Evolutionary conservation across 2,888 invertebrate genomes (phyloP).

Genomic region (Ophioninae sp.): DNA sequence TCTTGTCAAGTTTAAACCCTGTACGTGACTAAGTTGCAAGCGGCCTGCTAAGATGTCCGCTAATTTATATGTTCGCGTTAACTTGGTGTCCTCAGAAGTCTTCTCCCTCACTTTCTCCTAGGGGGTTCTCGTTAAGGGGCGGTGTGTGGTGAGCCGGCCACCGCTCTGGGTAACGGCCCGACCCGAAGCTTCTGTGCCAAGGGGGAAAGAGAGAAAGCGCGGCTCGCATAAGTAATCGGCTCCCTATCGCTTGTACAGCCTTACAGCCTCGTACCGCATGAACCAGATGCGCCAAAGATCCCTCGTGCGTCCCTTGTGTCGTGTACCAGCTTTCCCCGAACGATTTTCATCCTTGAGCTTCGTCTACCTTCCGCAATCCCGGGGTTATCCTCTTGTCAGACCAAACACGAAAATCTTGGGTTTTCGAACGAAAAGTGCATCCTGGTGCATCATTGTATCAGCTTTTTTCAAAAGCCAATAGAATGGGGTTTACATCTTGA

Average conservation of each 20-base stretch:
- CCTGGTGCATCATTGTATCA: neutral
- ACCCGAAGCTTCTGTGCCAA: constrained; percentile 74
- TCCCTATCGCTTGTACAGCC: constrained; percentile 72
- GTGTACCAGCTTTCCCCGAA: constrained; percentile 45
- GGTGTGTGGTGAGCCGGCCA: constrained; percentile 60
- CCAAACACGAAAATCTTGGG: neutral
- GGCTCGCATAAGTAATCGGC: constrained; percentile 80
- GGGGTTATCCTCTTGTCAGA: neutral
- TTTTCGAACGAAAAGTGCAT: neutral
- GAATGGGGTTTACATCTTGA: neutral
- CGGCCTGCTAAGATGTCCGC: constrained; percentile 81
- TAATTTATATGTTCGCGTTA: constrained; percentile 81
- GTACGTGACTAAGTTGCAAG: constrained; percentile 81
- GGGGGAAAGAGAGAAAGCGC: constrained; percentile 75
- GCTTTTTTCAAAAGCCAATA: neutral
- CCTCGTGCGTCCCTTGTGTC: constrained; percentile 67
- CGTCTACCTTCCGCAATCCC: neutral
- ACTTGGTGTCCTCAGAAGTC: constrained; percentile 72
- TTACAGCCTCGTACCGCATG: constrained; percentile 31
- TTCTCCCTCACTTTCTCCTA: constrained; percentile 61
- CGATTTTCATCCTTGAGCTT: constrained; percentile 33
- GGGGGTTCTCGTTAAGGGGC: constrained; percentile 62
- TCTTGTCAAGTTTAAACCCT: constrained; percentile 80
- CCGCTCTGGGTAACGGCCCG: constrained; percentile 55
- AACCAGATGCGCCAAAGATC: constrained; percentile 79